Conservation (phyloP, 2,888 invertebrate species). For the Yponomeuta sedellus region DNA sequence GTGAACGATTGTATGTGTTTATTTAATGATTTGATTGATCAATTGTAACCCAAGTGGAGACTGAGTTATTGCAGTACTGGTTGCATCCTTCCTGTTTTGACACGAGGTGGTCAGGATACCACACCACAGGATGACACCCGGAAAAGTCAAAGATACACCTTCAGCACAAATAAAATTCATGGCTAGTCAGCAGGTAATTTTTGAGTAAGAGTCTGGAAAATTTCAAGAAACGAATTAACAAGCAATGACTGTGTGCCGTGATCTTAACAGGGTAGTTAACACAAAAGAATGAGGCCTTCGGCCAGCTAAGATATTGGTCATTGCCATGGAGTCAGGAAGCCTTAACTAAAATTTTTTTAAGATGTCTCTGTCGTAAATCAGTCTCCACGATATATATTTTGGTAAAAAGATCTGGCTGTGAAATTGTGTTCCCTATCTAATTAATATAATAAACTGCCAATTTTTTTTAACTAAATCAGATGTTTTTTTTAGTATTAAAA, state of each 20-base stretch:
- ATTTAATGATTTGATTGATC: slow-evolving; percentile 28
- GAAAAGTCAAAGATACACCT: not conserved
- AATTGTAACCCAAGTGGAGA: slow-evolving; percentile 46
- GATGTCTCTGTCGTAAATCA: slow-evolving; percentile 30
- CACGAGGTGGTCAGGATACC: too few species aligned
- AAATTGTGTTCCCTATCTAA: slow-evolving; percentile 34
- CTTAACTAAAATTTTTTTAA: too few species aligned
- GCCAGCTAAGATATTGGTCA: too few species aligned
- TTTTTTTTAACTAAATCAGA: slow-evolving; percentile 12
- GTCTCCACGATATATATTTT: slow-evolving; percentile 36
- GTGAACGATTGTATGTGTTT: slow-evolving; percentile 69
- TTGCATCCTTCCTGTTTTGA: not conserved
- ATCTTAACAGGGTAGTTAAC: too few species aligned
- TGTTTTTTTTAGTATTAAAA: slow-evolving; percentile 12
- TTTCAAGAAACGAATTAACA: slow-evolving; percentile 16
- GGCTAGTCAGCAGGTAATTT: not conserved
- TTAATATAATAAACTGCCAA: slow-evolving; percentile 8
- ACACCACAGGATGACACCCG: slow-evolving; percentile 1
- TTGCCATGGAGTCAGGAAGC: too few species aligned
- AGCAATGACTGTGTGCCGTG: too few species aligned
- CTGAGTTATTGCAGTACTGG: slow-evolving; percentile 24
- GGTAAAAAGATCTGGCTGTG: slow-evolving; percentile 32
- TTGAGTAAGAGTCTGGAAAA: not conserved
- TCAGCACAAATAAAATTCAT: not conserved
- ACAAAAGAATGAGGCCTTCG: too few species aligned